Evolutionary conservation across 2,113 vertebrate species (phyloP), one percentile per base, ranked within the genome.

Genomic region (Oreamnos americanus): DNA sequence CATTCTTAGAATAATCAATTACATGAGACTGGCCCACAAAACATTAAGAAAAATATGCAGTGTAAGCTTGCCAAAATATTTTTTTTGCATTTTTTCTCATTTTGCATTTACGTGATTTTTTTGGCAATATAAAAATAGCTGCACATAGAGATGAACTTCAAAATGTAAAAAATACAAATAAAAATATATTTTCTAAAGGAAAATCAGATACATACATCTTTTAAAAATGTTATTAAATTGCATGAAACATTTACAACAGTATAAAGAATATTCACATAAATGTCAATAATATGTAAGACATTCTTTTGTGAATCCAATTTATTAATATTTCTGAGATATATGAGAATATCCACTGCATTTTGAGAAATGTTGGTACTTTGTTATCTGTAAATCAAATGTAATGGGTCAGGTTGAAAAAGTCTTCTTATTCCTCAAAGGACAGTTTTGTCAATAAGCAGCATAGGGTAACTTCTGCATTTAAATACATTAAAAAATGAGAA

Each of bases 151-250:
- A 98, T 98, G 98, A 99, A 98, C 97, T 98, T 98, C 98, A 98
- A 99, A 99, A 99, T 99, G 98, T 99, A 98, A 98, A 99, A 99
- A 99, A 98, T 98, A 98, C 98, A 99, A 99, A 99, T 98, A 99
- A 99, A 99, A 99, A 99, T 99, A 99, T 98, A 99, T 99, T 99
- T 99, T 98, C 98, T 98, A 99, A 99, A 98, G 98, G 96, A 99
- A 99, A 99, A 98, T 98, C 98, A 98, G 98, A 99, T 99, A 99
- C 98, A 96, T 99, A 99, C 99, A 99, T 98, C 99, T 99, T 99
- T 98, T 81, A 95, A 98, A 98, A 98, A 98, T 98, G 97, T 92
- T 98, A 98, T 87, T 98, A 98, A 98, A 93, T 98, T 98, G 97
- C 89, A 99, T 98, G 96, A 98, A 99, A 99, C 98, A 99, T 99